A percentile compares a stretch with the other conserved stretches of the same genome.
Evolutionary conservation across 2,113 vertebrate species (phyloP).

Genomic region (Lagopus leucura): DNA sequence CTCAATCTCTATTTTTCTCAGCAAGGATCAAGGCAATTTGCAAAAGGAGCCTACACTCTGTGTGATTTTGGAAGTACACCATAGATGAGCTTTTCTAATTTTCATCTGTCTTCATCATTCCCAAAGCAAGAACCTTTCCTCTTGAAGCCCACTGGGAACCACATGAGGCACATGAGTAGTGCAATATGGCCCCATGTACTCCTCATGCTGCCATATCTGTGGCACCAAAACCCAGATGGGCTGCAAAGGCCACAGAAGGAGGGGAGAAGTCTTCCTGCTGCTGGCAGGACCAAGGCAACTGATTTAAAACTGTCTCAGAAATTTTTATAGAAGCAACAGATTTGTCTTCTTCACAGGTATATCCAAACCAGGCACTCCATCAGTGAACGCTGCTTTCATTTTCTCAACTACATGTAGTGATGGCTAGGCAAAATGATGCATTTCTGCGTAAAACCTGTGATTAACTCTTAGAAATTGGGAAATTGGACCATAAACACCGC

Average conservation of each 20-base stretch:
- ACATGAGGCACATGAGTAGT: fast-evolving
- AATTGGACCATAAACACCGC: not conserved
- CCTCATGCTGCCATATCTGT: fast-evolving
- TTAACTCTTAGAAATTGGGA: not conserved
- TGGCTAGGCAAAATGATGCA: fast-evolving
- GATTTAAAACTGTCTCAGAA: not conserved
- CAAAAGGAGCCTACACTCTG: not conserved
- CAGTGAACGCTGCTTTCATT: not conserved
- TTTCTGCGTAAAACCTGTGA: not conserved
- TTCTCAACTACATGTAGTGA: not conserved
- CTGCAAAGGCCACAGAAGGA: not conserved
- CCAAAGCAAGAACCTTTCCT: not conserved
- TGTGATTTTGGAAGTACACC: not conserved
- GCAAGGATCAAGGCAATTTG: not conserved
- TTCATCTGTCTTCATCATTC: fast-evolving
- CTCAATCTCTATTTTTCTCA: not conserved
- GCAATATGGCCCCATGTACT: not conserved
- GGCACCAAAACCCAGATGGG: not conserved
- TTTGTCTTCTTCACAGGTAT: not conserved
- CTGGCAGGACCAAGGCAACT: not conserved
- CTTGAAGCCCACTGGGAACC: too few species aligned
- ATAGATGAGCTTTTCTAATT: not conserved
- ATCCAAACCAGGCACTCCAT: not conserved
- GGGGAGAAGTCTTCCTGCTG: fast-evolving
- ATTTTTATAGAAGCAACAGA: not conserved